Conservation (phyloP, 2,888 invertebrate species). For the Micropterix aruncella region DNA sequence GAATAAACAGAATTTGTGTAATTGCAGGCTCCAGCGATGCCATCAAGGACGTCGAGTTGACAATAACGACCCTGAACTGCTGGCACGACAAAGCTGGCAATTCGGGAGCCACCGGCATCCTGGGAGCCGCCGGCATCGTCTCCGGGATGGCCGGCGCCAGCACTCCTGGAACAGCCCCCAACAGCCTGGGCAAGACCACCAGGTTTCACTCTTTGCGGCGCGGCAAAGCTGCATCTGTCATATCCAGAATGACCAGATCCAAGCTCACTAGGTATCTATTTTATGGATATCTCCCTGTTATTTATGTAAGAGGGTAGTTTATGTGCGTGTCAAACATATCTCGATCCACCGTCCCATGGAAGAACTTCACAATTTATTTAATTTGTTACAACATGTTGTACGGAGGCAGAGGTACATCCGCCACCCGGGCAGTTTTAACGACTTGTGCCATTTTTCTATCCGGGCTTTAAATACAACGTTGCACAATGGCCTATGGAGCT, state of each 20-base stretch:
- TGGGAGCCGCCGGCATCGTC: conserved; percentile 21
- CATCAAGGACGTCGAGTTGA: conserved; percentile 76
- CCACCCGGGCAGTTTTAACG: no score
- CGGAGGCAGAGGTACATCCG: no score
- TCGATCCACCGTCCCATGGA: no score
- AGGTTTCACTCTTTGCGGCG: conserved; percentile 29
- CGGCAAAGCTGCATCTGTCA: conserved; percentile 21
- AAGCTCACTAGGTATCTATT: conserved; percentile 35
- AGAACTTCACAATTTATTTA: no score
- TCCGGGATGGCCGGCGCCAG: conserved; percentile 12
- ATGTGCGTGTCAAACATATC: no score
- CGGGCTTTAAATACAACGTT: no score
- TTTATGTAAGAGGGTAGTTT: no score
- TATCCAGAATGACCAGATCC: conserved; percentile 23
- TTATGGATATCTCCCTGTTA: no score
- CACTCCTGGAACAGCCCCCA: not conserved
- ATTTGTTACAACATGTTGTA: no score
- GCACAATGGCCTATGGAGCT: no score
- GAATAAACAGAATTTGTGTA: no score
- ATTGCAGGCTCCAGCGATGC: conserved; percentile 57
- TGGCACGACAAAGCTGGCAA: conserved; percentile 25
- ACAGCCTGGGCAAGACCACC: conserved; percentile 14
- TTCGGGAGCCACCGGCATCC: conserved; percentile 25
- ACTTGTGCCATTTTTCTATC: no score
- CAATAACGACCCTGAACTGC: conserved; percentile 75